These are phyloP conservation scores for Syrrhaptes paradoxus DNA, from an alignment of 2,113 vertebrate species.

Conservation along the genomic window DNA sequence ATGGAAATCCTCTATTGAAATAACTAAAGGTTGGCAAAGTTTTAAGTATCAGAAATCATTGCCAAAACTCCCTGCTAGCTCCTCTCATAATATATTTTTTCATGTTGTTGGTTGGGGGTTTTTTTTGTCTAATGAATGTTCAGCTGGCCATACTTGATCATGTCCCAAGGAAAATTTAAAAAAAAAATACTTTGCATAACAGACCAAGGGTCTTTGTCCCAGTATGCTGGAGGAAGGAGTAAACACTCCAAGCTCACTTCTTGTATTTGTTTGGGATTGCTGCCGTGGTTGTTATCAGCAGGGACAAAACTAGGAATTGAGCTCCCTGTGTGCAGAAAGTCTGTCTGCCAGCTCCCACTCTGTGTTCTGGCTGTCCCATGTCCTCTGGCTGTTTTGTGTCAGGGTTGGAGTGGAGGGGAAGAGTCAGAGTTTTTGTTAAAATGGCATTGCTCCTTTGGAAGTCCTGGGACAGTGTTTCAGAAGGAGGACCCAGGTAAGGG, in stretches of 20 bases:
- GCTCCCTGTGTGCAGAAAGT: not conserved
- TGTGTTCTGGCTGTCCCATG: not conserved
- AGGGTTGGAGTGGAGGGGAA: not conserved
- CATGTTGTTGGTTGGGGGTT: not conserved
- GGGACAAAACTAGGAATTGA: not conserved
- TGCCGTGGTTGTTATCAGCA: not conserved
- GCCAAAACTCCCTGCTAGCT: not conserved
- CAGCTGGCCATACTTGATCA: not conserved
- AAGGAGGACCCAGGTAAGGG: not conserved
- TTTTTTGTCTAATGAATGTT: not conserved
- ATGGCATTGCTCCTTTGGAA: not conserved
- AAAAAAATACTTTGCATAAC: not conserved
- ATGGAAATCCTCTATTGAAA: not conserved
- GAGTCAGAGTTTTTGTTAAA: not conserved
- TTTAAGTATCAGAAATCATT: not conserved
- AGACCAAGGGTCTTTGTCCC: not conserved
- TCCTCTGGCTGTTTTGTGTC: not conserved
- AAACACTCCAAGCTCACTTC: not conserved
- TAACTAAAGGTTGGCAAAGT: not conserved
- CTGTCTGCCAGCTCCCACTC: not conserved
- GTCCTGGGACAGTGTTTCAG: not conserved
- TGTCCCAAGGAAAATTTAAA: not conserved
- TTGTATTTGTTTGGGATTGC: not conserved
- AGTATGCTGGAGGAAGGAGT: not conserved
- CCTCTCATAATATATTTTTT: not conserved